Percentiles rank a stretch among this genome's conserved stretches.
Conservation (phyloP, 2,888 invertebrate genomes). For the Phragmatobia fuliginosa region DNA sequence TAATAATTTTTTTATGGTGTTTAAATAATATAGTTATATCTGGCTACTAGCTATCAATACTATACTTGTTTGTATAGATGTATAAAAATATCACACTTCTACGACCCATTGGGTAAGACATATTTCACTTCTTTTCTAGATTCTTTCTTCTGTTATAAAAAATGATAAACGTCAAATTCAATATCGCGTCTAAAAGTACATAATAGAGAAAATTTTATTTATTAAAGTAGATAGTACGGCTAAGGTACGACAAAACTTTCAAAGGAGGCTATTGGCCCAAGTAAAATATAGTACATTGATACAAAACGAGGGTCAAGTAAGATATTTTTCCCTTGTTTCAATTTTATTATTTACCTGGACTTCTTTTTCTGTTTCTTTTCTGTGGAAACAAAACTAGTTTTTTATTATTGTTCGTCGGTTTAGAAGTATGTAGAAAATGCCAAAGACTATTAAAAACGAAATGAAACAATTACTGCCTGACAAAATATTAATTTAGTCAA, state of each 20-base stretch:
- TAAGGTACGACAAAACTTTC: slow-evolving; percentile 1
- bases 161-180: too few species aligned
- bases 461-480: background rate
- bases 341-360: slow-evolving; percentile 6
- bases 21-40: too few species aligned
- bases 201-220: slow-evolving; percentile 1
- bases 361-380: slow-evolving; percentile 3
- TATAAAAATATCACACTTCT: too few species aligned
- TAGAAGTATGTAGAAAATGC: background rate
- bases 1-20: too few species aligned
- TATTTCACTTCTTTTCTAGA: background rate
- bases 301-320: slow-evolving; percentile 5
- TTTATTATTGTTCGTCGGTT: slow-evolving; percentile 1
- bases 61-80: too few species aligned
- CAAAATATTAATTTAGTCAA: slow-evolving; percentile 8
- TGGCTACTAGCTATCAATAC: too few species aligned
- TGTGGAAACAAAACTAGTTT: background rate
- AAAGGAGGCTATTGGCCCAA: background rate
- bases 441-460: background rate
- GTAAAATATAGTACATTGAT: slow-evolving; percentile 9
- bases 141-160: background rate
- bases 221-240: background rate
- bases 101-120: too few species aligned
- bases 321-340: slow-evolving; percentile 2
- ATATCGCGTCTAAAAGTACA: too few species aligned